phyloP scores from a whole-genome alignment of 2,113 vertebrate genomes.

The Psammodynastes pulverulentus region DNA sequence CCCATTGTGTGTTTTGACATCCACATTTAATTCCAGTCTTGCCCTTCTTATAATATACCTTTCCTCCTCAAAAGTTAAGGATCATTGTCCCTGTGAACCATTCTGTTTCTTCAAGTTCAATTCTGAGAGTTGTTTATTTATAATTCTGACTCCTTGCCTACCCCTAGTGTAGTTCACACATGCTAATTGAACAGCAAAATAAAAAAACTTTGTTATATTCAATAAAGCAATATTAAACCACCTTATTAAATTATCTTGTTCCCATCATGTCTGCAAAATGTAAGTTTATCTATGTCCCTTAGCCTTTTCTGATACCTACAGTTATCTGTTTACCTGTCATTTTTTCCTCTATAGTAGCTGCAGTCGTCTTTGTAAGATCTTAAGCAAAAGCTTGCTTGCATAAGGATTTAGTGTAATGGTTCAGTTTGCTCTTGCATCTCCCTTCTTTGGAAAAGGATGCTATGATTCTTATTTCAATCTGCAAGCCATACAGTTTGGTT shows the following conservation, averaged over 20 bases:
- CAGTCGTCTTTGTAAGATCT: not conserved
- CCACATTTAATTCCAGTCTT: not conserved
- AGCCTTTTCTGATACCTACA: not conserved
- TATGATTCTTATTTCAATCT: not conserved
- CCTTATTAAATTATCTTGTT: not conserved
- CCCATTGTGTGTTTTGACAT: not conserved
- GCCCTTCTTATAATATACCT: not conserved
- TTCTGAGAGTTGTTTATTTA: not conserved
- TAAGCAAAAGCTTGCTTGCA: not conserved
- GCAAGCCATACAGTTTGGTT: not conserved
- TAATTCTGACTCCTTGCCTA: not conserved
- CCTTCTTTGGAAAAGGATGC: not conserved
- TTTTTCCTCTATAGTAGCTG: not conserved
- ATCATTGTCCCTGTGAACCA: not conserved
- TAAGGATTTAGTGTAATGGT: not conserved
- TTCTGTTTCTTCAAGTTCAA: not conserved
- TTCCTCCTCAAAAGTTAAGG: not conserved
- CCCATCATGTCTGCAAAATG: not conserved
- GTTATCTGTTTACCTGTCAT: not conserved
- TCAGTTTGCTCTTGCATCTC: not conserved
- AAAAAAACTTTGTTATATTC: not conserved
- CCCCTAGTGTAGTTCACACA: not conserved
- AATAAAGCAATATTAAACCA: not conserved
- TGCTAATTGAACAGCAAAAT: not conserved
- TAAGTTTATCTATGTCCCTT: not conserved